Evolutionary conservation across 2,888 invertebrate species (phyloP), one percentile per base, ranked within the genome.

Genomic region (Acronicta alni): DNA sequence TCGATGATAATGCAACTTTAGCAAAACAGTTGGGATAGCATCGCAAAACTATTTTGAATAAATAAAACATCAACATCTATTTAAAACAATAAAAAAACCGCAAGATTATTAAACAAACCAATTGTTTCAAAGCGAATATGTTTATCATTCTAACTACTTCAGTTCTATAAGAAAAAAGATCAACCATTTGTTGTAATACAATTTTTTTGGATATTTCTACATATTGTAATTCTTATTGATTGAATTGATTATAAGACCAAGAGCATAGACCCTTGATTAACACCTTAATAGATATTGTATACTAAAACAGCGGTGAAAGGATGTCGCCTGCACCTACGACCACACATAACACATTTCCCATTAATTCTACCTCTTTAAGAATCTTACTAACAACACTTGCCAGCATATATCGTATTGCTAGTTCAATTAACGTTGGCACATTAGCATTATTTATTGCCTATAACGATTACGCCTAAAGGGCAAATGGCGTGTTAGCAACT

Each of bases 371-470:
- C 51, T 72, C 44, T 55, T 46, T 64, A 73, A 68, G 59, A 64
- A 58, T 56, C 55, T 58, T 48, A 61, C 55, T 76, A 75, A 63
- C 47, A 54, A 51, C 65, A 56, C 58, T 64, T 57, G 58, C 62
- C 51, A 63, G 54, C 56, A 69, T 77, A 72, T 70, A 73, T 73
- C 59, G 60, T 67, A 60, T 63, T 72, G 64, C 59, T 76, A 72
- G 72, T 82, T 82, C 81, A 84, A 86, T 87, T 87, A 85, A 77
- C 75, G 75, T 81, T 77, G 78, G 81, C 79, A 82, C 77, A 84
- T 85, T 80, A 77, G 67, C 62, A 81, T 85, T 84, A 88, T 88
- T 87, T 86, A 88, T 87, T 68, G 75, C 74, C 72, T 76, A 77
- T 79, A 79, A 81, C 84, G 80, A 83, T 81, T 83, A 79, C 75